Percentiles rank a stretch among this genome's conserved stretches.
Conservation (phyloP, 2,797 vertebrate species). For the Halcyon smyrnensis region DNA sequence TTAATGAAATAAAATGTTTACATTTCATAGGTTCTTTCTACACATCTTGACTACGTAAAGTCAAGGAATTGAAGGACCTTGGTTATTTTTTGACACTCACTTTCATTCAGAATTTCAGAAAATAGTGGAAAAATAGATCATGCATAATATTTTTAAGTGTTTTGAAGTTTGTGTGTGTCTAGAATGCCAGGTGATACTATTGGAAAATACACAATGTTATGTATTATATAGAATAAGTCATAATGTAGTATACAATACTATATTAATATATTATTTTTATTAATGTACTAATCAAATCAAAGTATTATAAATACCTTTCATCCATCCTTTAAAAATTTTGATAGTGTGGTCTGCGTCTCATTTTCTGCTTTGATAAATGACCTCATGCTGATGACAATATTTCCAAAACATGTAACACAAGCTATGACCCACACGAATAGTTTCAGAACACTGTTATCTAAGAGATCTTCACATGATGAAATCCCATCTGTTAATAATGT, state of each 20-base stretch:
- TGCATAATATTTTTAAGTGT: neutral
- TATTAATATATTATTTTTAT: neutral
- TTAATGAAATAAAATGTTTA: neutral
- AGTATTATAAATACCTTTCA: neutral
- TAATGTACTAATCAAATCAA: neutral
- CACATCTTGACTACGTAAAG: neutral
- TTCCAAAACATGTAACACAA: conserved; percentile 88
- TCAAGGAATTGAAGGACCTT: neutral
- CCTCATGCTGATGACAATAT: conserved; percentile 88
- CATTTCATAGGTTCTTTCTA: neutral
- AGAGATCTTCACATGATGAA: conserved; percentile 88
- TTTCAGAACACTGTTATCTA: conserved; percentile 85
- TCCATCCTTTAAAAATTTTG: conserved; percentile 86
- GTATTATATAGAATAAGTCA: neutral
- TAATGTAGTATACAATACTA: neutral
- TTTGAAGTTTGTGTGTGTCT: neutral
- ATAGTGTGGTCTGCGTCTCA: conserved; percentile 84
- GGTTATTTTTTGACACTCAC: neutral
- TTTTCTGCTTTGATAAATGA: conserved; percentile 88
- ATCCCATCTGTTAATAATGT: conserved; percentile 88
- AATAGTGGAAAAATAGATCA: neutral
- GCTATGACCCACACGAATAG: conserved; percentile 90
- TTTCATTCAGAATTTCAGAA: neutral
- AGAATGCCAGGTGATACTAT: neutral
- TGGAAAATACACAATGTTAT: neutral